Evolutionary conservation across 2,888 invertebrate genomes (phyloP).

Genomic region (Aethes cnicana): DNA sequence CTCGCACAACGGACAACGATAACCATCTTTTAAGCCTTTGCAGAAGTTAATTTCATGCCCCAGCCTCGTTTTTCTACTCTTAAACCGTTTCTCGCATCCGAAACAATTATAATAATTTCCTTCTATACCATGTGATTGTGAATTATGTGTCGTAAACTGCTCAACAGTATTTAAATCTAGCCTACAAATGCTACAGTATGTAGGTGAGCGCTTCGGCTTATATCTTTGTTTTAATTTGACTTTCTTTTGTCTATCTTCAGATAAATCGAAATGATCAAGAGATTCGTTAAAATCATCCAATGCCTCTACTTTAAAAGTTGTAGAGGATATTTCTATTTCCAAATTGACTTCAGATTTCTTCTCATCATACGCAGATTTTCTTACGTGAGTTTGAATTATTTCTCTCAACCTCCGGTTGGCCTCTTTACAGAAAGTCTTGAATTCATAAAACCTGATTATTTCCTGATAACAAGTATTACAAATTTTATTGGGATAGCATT

Average conservation of each 20-base stretch:
- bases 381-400: constrained; percentile 38
- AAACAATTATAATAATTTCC: constrained; percentile 61
- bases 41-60: constrained; percentile 64
- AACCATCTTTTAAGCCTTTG: constrained; percentile 63
- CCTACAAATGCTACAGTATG: constrained; percentile 62
- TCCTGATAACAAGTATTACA: constrained; percentile 55
- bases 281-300: constrained; percentile 34
- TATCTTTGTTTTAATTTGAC: constrained; percentile 40
- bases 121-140: constrained; percentile 56
- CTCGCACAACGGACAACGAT: constrained; percentile 59
- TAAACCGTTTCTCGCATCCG: constrained; percentile 65
- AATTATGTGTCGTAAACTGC: constrained; percentile 51
- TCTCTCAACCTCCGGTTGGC: constrained; percentile 50
- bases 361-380: constrained; percentile 31
- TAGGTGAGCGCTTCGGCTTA: constrained; percentile 45
- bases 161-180: constrained; percentile 48
- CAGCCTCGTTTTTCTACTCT: constrained; percentile 50
- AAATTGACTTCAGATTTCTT: constrained; percentile 17
- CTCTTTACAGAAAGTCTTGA: constrained; percentile 57
- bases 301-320: constrained; percentile 26
- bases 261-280: constrained; percentile 33
- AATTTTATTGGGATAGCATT: constrained; percentile 49
- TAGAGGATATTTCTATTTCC: constrained; percentile 35
- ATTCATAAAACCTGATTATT: constrained; percentile 58
- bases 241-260: constrained; percentile 32